phyloP scores from a whole-genome alignment of 2,113 vertebrate species.

The Calidris pygmaea region DNA sequence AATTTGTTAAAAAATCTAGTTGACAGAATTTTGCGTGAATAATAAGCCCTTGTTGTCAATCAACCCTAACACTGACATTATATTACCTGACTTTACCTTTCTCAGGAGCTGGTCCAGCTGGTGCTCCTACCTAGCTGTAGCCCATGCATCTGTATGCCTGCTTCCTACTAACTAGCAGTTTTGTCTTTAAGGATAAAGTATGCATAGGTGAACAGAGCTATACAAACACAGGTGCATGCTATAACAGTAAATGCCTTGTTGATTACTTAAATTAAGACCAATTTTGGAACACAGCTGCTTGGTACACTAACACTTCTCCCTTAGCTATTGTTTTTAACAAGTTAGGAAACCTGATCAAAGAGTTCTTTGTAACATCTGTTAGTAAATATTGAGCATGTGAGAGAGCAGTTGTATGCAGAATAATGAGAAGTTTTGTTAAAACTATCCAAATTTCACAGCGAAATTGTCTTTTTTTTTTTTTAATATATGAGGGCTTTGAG shows the following conservation, averaged over 20 bases:
- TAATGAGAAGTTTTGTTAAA: neutral
- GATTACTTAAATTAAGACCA: conserved; percentile 16
- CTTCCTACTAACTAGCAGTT: neutral
- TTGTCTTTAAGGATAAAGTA: neutral
- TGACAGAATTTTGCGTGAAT: neutral
- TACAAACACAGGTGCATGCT: neutral
- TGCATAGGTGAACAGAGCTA: neutral
- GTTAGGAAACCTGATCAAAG: neutral
- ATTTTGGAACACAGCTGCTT: conserved; percentile 8
- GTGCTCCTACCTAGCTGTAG: neutral
- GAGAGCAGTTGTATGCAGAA: neutral
- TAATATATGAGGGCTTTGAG: neutral
- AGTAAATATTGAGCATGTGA: neutral
- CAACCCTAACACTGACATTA: neutral
- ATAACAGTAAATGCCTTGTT: conserved; percentile 1
- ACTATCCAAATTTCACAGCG: neutral
- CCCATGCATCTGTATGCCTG: rapidly evolving
- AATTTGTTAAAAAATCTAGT: neutral
- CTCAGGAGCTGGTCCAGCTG: neutral
- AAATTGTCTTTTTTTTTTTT: neutral
- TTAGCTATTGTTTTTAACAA: neutral
- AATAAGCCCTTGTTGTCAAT: neutral
- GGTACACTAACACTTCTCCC: neutral
- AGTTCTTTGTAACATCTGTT: neutral
- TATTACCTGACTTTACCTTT: neutral